Conservation (phyloP, 2,113 vertebrate genomes). For the Equus quagga region DNA sequence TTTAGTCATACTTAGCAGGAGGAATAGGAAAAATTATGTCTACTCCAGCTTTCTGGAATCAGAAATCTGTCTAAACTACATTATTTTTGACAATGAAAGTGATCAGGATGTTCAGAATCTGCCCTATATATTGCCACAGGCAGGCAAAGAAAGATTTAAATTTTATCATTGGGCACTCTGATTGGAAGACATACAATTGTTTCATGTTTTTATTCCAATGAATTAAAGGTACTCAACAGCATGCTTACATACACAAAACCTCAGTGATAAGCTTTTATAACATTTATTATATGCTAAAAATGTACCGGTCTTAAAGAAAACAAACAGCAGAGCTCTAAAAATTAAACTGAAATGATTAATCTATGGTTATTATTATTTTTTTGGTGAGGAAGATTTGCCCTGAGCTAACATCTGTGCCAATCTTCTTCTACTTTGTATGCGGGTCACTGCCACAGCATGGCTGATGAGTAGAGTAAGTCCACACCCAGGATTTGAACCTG, state of each 20-base stretch:
- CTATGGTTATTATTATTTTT: too few species aligned
- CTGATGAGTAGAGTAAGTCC: too few species aligned
- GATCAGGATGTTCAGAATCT: background rate
- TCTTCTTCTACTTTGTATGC: too few species aligned
- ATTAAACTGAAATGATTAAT: background rate
- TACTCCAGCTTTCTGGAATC: background rate
- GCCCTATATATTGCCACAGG: background rate
- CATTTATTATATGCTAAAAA: background rate
- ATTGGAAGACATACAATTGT: background rate
- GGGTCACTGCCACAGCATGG: too few species aligned
- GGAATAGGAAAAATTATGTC: background rate
- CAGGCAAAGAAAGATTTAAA: background rate
- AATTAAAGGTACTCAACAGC: background rate
- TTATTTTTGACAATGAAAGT: background rate
- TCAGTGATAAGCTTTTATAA: background rate
- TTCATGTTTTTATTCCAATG: background rate
- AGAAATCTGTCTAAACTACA: background rate
- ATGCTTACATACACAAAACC: background rate
- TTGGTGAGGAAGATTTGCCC: too few species aligned
- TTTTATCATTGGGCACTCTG: background rate
- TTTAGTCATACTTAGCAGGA: background rate
- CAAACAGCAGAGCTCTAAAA: background rate
- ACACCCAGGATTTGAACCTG: too few species aligned
- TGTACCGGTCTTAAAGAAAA: background rate
- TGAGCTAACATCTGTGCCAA: too few species aligned